phyloP scores from a whole-genome alignment of 2,888 invertebrate genomes.

The Dioctria linearis region DNA sequence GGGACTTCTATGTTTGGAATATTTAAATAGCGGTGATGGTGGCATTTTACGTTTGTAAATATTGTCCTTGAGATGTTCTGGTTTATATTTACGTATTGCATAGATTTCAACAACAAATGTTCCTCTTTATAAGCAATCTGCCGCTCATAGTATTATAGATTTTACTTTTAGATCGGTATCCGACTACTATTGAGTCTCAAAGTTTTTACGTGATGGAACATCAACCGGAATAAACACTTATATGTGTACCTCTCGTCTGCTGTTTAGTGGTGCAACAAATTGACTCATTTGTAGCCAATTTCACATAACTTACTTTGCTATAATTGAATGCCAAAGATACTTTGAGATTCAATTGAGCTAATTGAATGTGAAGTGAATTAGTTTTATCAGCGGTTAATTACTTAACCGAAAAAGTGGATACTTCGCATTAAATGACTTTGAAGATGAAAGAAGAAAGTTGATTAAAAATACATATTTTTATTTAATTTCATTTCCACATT shows the following conservation, averaged over 20 bases:
- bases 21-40: not conserved
- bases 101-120: not conserved
- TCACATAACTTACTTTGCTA: constrained; percentile 16
- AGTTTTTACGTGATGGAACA: not conserved
- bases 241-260: not conserved
- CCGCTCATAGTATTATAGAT: not conserved
- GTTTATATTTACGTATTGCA: constrained; percentile 1
- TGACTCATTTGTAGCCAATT: constrained; percentile 29
- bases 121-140: not conserved
- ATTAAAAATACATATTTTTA: too few relatives aligned
- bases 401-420: too few relatives aligned
- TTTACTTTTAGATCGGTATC: too few relatives aligned
- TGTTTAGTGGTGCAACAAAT: constrained; percentile 9
- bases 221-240: not conserved
- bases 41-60: constrained; percentile 1
- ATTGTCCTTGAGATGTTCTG: not conserved
- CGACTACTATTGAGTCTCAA: not conserved
- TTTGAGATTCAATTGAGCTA: constrained; percentile 5
- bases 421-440: too few relatives aligned
- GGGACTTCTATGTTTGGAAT: constrained; percentile 19
- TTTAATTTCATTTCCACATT: too few relatives aligned
- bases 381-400: too few relatives aligned
- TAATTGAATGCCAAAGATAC: constrained; percentile 14
- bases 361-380: too few relatives aligned
- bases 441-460: too few relatives aligned